Evolutionary conservation across 2,888 invertebrate genomes (phyloP).

Genomic region (Chromoteleia sp.): DNA sequence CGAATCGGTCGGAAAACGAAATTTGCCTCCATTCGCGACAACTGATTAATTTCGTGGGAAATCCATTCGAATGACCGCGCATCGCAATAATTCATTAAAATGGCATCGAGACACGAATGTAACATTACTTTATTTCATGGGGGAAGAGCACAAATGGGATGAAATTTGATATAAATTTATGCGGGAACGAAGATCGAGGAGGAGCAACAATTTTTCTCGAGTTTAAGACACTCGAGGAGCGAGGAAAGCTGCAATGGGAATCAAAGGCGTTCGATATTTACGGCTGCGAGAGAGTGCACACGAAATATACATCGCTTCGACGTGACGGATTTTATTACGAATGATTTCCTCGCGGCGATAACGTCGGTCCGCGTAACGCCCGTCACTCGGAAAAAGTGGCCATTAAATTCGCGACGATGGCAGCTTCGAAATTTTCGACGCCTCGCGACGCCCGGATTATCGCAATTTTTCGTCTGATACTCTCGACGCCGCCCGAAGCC

Average conservation of each 20-base stretch:
- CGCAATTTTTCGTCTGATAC: conserved; percentile 32
- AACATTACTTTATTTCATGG: conserved; percentile 20
- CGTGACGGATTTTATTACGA: conserved; percentile 27
- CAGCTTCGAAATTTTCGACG: not conserved
- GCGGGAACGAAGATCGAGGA: conserved; percentile 27
- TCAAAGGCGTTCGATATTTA: conserved; percentile 43
- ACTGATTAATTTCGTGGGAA: not conserved
- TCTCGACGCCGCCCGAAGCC: conserved; percentile 24
- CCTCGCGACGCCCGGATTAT: not conserved
- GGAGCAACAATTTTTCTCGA: conserved; percentile 21
- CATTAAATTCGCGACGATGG: conserved; percentile 7
- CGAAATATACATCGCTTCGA: conserved; percentile 25
- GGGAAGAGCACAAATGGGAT: not conserved
- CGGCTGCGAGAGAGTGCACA: conserved; percentile 9
- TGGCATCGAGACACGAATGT: conserved; percentile 15
- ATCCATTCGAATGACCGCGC: not conserved
- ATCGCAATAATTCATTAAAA: conserved; percentile 18
- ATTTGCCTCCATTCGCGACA: not conserved
- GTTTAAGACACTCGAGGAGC: not conserved
- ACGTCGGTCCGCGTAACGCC: conserved; percentile 3
- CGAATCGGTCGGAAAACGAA: not conserved
- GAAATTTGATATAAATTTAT: conserved; percentile 38
- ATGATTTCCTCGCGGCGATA: conserved; percentile 9
- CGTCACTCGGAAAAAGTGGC: not conserved
- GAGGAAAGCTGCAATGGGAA: not conserved